Conservation (phyloP, 2,797 vertebrate species). For the Hyperoplus immaculatus region DNA sequence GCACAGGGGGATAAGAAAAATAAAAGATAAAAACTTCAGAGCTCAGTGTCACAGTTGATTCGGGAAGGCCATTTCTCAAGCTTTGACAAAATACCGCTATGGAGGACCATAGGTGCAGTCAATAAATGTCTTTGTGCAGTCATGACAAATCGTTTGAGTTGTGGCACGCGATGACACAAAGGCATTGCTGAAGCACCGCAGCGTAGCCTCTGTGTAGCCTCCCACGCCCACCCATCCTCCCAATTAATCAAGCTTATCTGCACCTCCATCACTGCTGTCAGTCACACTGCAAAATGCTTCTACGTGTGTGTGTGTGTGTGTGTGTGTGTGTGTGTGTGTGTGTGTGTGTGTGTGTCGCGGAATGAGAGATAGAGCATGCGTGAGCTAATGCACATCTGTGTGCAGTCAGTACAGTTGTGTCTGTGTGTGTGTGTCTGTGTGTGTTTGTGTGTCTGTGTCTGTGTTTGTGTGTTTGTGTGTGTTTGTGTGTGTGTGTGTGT, state of each 20-base stretch:
- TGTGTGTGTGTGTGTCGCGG: background rate
- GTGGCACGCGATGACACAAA: conserved; percentile 59
- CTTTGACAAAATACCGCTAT: conserved; percentile 67
- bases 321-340: conserved; percentile 14
- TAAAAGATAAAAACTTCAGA: conserved; percentile 32
- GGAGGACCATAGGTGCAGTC: conserved; percentile 59
- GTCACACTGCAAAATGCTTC: conserved; percentile 66
- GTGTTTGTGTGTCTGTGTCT: background rate
- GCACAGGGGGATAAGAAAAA: background rate
- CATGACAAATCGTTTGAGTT: conserved; percentile 72
- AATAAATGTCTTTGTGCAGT: conserved; percentile 61
- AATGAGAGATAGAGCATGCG: conserved; percentile 27
- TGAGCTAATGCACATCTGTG: conserved; percentile 50
- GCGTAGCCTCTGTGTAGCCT: conserved; percentile 56
- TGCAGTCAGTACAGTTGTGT: conserved; percentile 4
- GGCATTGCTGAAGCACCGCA: conserved; percentile 58
- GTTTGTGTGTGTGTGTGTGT: background rate
- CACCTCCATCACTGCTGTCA: conserved; percentile 71
- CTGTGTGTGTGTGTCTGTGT: background rate
- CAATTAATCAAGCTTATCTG: conserved; percentile 80
- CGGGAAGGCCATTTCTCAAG: conserved; percentile 59
- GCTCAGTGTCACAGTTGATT: conserved; percentile 62
- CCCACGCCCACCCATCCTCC: conserved; percentile 64
- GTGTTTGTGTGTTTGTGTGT: background rate
- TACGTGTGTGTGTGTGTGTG: conserved; percentile 23